Conservation (phyloP, 2,888 invertebrate genomes). For the Coleophora deauratella region DNA sequence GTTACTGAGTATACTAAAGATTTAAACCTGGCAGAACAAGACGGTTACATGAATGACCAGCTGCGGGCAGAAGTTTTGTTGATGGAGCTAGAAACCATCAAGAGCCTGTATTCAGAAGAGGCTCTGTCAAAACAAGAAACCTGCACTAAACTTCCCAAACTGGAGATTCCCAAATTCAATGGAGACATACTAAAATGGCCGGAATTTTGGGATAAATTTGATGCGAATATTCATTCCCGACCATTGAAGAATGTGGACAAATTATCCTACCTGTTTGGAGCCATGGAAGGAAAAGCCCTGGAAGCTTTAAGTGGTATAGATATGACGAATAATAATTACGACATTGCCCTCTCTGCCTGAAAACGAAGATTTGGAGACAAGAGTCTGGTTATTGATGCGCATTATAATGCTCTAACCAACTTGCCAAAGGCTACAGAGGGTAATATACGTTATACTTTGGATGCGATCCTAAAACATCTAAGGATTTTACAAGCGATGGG, state of each 20-base stretch:
- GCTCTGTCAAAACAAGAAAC: too few species aligned
- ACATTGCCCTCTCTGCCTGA: constrained; percentile 13
- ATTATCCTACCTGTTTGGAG: constrained; percentile 15
- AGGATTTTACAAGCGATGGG: too few species aligned
- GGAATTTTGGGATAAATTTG: constrained; percentile 18
- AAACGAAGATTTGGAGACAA: constrained; percentile 13
- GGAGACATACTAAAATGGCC: constrained; percentile 18
- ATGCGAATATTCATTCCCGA: constrained; percentile 1
- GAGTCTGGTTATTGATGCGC: constrained; percentile 12
- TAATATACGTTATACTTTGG: too few species aligned
- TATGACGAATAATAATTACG: constrained; percentile 15
- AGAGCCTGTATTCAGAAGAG: too few species aligned
- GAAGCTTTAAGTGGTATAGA: constrained; percentile 14
- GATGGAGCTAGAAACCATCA: too few species aligned
- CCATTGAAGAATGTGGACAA: constrained; percentile 18
- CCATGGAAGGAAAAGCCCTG: constrained; percentile 15
- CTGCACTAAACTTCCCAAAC: neutral
- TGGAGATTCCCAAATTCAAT: constrained; percentile 15
- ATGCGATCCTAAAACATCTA: too few species aligned
- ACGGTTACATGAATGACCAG: too few species aligned
- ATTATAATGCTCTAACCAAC: neutral
- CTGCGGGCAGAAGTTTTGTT: too few species aligned
- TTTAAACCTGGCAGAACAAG: too few species aligned
- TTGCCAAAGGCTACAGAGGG: too few species aligned
- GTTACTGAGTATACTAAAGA: too few species aligned